phyloP scores from a whole-genome alignment of 2,797 vertebrate genomes.

The Nannoperca australis region DNA sequence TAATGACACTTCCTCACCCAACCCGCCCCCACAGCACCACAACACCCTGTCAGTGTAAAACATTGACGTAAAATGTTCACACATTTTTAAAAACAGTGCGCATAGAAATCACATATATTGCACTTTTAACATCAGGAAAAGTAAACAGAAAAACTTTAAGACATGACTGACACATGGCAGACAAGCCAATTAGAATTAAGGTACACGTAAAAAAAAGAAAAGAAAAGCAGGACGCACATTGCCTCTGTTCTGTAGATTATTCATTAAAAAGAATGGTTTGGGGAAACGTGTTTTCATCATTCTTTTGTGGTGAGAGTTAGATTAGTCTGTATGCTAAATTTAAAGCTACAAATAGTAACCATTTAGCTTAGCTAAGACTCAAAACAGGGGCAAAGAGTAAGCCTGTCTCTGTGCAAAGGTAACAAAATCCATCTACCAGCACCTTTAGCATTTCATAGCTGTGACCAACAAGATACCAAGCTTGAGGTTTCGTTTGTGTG shows the following conservation, averaged over 20 bases:
- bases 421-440: background rate
- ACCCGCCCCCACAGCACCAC: slow-evolving; percentile 11
- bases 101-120: slow-evolving; percentile 74
- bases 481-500: slow-evolving; percentile 29
- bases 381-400: slow-evolving; percentile 7
- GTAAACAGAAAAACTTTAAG: slow-evolving; percentile 48
- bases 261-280: slow-evolving; percentile 37
- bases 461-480: slow-evolving; percentile 11
- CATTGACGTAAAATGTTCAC: slow-evolving; percentile 30
- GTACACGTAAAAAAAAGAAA: slow-evolving; percentile 1
- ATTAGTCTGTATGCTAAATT: slow-evolving; percentile 6
- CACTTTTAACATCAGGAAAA: slow-evolving; percentile 66
- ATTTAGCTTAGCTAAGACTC: slow-evolving; percentile 16
- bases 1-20: slow-evolving; percentile 50
- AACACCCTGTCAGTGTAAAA: slow-evolving; percentile 39
- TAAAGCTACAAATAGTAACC: background rate
- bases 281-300: slow-evolving; percentile 2
- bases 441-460: slow-evolving; percentile 25
- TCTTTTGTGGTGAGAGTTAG: background rate
- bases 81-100: slow-evolving; percentile 49
- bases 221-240: slow-evolving; percentile 21
- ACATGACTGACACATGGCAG: slow-evolving; percentile 32
- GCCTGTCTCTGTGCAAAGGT: slow-evolving; percentile 15
- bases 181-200: slow-evolving; percentile 37
- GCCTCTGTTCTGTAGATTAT: slow-evolving; percentile 28